These are phyloP conservation scores for Tiaroga cobitis DNA, from an alignment of 2,797 vertebrate species.

Conservation along the genomic window DNA sequence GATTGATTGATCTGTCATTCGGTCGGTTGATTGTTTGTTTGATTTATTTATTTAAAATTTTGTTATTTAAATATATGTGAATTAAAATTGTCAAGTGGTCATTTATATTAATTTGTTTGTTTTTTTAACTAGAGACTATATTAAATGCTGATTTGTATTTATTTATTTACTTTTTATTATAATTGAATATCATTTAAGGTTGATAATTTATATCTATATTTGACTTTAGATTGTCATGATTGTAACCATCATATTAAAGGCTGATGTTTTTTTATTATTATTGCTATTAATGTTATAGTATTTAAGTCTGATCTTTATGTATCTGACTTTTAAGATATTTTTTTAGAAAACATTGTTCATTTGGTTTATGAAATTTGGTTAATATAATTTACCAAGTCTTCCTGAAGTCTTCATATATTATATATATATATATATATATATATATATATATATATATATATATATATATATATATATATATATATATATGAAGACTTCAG, in stretches of 20 bases:
- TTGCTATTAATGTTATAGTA: no score
- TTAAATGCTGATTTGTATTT: background rate
- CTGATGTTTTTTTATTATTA: background rate
- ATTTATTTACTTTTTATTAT: background rate
- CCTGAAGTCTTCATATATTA: no score
- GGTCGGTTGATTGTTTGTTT: background rate
- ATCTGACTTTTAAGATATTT: background rate
- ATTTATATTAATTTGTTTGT: background rate
- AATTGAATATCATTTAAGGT: background rate
- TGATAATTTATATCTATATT: background rate
- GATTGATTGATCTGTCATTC: background rate
- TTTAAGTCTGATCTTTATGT: background rate
- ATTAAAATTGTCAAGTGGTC: background rate
- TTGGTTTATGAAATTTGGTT: no score
- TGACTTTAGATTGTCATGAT: background rate
- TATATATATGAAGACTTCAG: no score
- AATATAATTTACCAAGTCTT: no score
- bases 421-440: no score
- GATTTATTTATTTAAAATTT: accelerated
- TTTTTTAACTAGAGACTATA: background rate
- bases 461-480: no score
- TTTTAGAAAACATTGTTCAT: no score
- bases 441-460: no score
- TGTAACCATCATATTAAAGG: background rate
- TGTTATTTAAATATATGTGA: background rate